A percentile compares a stretch with the other conserved stretches of the same genome.
phyloP scores from a whole-genome alignment of 1,140 invertebrate species.

The Atta texana region DNA sequence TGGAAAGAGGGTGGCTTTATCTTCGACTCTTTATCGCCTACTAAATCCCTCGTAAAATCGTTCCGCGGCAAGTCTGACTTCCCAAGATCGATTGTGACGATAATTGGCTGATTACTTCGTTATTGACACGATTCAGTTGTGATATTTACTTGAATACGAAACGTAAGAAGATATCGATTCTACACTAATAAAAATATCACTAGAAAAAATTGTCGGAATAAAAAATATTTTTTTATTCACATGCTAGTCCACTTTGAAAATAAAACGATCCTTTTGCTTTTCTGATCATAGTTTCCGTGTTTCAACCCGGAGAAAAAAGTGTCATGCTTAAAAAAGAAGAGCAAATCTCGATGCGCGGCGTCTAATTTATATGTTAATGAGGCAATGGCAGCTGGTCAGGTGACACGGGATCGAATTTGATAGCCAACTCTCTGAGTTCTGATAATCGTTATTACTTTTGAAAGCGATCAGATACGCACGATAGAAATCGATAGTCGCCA shows the following conservation, averaged over 20 bases:
- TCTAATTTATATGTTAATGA: conserved; percentile 64
- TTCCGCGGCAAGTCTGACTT: conserved; percentile 15
- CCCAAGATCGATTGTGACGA: conserved; percentile 36
- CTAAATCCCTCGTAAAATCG: conserved; percentile 40
- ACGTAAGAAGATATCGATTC: too few species aligned
- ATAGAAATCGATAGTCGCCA: background rate
- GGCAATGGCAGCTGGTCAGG: conserved; percentile 46
- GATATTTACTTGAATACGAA: background rate
- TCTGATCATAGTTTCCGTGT: conserved; percentile 38
- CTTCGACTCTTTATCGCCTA: conserved; percentile 54
- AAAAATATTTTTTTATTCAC: background rate
- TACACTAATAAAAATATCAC: too few species aligned
- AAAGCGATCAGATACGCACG: conserved; percentile 18
- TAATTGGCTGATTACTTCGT: conserved; percentile 40
- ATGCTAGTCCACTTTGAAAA: background rate
- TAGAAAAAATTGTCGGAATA: background rate
- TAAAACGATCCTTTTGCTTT: background rate
- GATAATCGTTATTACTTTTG: conserved; percentile 56
- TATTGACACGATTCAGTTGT: background rate
- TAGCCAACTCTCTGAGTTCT: conserved; percentile 33
- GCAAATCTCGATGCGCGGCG: background rate
- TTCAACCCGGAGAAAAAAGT: conserved; percentile 21
- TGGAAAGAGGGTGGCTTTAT: conserved; percentile 51
- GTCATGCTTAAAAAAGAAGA: background rate
- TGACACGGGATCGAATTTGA: conserved; percentile 50